phyloP scores from a whole-genome alignment of 2,888 invertebrate genomes.

The Drosophila paracracens region DNA sequence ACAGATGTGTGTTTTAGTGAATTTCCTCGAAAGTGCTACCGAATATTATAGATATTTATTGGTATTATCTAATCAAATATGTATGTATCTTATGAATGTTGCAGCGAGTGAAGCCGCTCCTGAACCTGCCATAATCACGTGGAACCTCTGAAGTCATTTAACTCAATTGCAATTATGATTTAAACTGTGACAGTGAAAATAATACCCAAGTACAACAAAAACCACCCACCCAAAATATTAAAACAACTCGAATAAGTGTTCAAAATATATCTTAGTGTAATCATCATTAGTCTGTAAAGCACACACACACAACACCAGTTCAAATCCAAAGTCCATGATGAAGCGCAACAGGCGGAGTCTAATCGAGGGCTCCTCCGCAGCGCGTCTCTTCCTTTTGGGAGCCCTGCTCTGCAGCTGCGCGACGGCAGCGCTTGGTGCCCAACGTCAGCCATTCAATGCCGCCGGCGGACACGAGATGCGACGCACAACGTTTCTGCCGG shows the following conservation, averaged over 20 bases:
- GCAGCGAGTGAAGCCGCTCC: conserved; percentile 71
- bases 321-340: conserved; percentile 63
- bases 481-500: conserved; percentile 83
- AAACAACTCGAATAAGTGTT: conserved; percentile 31
- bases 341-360: conserved; percentile 82
- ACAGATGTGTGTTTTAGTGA: conserved; percentile 57
- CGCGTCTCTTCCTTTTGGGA: conserved; percentile 58
- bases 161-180: conserved; percentile 60
- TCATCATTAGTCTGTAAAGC: conserved; percentile 31
- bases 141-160: conserved; percentile 26
- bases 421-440: conserved; percentile 41
- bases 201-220: conserved; percentile 23
- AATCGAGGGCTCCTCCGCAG: conserved; percentile 66
- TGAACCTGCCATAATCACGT: conserved; percentile 43
- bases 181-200: conserved; percentile 48
- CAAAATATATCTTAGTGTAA: conserved; percentile 16
- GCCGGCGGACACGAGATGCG: conserved; percentile 72
- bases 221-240: conserved; percentile 25
- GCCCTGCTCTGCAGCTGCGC: conserved; percentile 59
- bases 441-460: conserved; percentile 67
- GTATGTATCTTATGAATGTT: conserved; percentile 29
- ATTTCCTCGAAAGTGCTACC: conserved; percentile 13
- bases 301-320: conserved; percentile 12
- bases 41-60: conserved; percentile 20
- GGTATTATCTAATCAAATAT: conserved; percentile 38